Conservation (phyloP, 2,888 invertebrate species). For the Copidosoma aretas region DNA sequence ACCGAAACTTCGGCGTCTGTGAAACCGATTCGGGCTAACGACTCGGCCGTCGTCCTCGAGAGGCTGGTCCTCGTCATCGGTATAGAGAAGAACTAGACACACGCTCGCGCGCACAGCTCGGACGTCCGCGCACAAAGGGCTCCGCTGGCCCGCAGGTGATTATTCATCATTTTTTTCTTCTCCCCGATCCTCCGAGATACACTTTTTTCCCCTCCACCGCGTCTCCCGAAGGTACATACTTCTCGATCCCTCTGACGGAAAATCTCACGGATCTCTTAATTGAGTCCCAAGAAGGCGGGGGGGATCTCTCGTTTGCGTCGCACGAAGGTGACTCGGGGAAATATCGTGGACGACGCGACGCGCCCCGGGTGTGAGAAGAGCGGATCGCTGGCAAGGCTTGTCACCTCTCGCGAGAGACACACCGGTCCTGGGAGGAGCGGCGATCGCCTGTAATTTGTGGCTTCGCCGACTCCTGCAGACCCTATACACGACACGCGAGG, state of each 20-base stretch:
- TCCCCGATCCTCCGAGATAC: neutral
- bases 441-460: conserved; percentile 60
- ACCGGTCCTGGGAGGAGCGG: conserved; percentile 43
- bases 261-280: neutral
- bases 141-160: conserved; percentile 36
- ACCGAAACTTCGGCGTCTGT: conserved; percentile 40
- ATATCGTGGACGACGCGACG: too few relatives aligned
- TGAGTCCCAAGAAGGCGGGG: neutral
- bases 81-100: too few relatives aligned
- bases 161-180: conserved; percentile 35
- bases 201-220: neutral
- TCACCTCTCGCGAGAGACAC: conserved; percentile 55
- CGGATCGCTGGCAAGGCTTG: conserved; percentile 44
- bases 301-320: neutral
- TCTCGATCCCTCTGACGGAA: neutral
- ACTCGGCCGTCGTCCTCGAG: conserved; percentile 54
- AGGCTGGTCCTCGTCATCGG: neutral
- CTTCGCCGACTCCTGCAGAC: conserved; percentile 47
- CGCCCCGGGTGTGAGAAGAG: neutral
- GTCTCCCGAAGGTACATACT: too few relatives aligned
- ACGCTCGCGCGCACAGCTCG: too few relatives aligned
- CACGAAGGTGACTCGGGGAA: neutral
- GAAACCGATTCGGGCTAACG: conserved; percentile 60
- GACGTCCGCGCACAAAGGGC: neutral
- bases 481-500: conserved; percentile 20